Base-by-base conservation (phyloP, 2,113 vertebrate genomes). In the Nyctibius bracteatus region DNA sequence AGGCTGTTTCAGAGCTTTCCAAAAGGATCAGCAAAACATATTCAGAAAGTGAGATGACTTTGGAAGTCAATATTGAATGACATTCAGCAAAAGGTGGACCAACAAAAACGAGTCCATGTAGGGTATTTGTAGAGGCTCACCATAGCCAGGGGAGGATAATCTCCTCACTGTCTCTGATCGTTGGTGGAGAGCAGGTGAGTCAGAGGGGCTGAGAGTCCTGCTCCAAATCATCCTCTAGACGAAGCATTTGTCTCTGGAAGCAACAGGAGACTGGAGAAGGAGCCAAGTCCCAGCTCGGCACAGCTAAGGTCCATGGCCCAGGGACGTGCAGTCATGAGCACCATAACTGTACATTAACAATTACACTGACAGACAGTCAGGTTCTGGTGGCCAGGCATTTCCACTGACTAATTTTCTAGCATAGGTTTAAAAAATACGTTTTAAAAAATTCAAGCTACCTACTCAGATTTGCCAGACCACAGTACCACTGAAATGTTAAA, bases 271-370 rank as follows among this genome's bases (percentile, higher is more conserved):
- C 52, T 39, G 47, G 65, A 66, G 52, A 61, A 72, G 17, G 52
- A 39, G 9, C 24, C 0, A 1, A 72, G 41, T 39, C 18, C 41
- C 14, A 19, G 23, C 59, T 78, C 3, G 1, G 35, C 24, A 55
- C 17, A 54, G n/a, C 25, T 49, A 55, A 41, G 14, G 5, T 8
- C 16, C 12, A 6, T 43, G 31, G 31, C 21, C 9, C 14, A 55
- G 28, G 18, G 12, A 21, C 1, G 0, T 0, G 2, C 17, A 21
- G 27, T 11, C 0, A 1, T 39, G 59, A 67, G 23, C 21, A 39
- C n/a, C 9, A 3, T 49, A 54, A 67, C 9, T 0, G 1, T 31
- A 4, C 35, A 44, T 72, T 63, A 88, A n/a, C 24, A 57, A 62
- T 54, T 84, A 30, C 25, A 61, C 21, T 35, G 33, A 30, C 31